Base-by-base conservation (phyloP, 1,140 invertebrate species). In the Drosophila kanapiae region DNA sequence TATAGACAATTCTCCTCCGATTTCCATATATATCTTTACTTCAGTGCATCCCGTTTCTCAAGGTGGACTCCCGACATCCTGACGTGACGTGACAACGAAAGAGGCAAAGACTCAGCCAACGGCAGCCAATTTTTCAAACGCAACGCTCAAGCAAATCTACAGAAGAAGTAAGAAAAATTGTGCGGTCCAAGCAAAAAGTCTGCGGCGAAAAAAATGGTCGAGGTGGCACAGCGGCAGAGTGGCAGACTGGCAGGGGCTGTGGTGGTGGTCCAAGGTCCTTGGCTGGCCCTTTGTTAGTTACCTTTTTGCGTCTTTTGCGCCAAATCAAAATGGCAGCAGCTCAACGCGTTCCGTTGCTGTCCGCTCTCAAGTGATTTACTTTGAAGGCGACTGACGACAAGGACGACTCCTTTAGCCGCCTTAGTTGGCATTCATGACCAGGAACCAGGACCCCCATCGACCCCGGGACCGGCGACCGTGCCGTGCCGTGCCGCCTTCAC, bases 321-420 rank as follows among this genome's bases (percentile, higher is more conserved):
- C 83, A 90, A 90, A 90, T 90, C 86, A 85, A 81, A 90, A 84
- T 88, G 84, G 84, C 84, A 88, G 77, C 81, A 88, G 77, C 81
- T 74, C 77, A 59, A 69, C 71, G 64, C 77, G 77, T 75, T 68
- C 58, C 78, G 61, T 59, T 43, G 51, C 57, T 53, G 64, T 61
- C 72, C 51, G 61, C 53, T 77, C 78, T 90, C 78, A 90, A 88
- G 85, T 88, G 85, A 88, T 90, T 90, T 88, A 90, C 65, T 88
- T 85, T 69, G 75, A 78, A 74, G 70, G 70, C 70, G 70, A 60
- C 68, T 72, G 68, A 60, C 69, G 69, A 72, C 69, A 87, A 83
- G 68, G 76, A 62, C 81, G 85, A 85, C 81, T 90, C 78, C 75
- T 85, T 85, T 90, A 76, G 81, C 63, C 68, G 64, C 35, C 83